Evolutionary conservation across 1,140 invertebrate species (phyloP), one percentile per base, ranked within the genome.

Genomic region (Drosophila aff.): DNA sequence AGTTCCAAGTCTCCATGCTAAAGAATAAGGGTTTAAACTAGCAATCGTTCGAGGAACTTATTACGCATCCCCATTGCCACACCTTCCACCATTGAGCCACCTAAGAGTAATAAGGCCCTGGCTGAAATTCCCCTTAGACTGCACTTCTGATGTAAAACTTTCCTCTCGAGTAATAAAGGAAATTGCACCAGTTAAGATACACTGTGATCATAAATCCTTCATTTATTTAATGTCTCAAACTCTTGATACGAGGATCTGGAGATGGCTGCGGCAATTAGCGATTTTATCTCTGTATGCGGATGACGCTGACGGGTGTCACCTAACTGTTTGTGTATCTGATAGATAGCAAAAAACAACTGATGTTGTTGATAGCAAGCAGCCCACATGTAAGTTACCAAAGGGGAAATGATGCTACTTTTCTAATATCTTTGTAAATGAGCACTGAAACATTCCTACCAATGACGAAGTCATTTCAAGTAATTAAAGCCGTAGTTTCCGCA

Each of bases 221-320:
- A 73, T 72, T 72, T 73, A 60, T 69, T 73, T 59, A 31, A 36
- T n/a, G 36, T 43, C 65, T 69, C 18, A 53, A 68, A 31, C 5
- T n/a, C 7, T 31, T 49, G 28, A 21, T n/a, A 23, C 21, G 33
- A 26, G n/a, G 5, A 67, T 49, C 33, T 49, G 21, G 11, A 49
- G 26, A 18, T 21, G 36, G 18, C 2, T 67, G 60, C 33, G 44
- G 16, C 6, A 66, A 38, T 41, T 13, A 67, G 36, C 23, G 36
- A 33, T 41, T 49, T 73, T 71, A 73, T 73, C 65, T 69, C 47
- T 33, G 43, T 43, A 33, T 36, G 43, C 63, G n/a, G 13, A 55
- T 67, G 40, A 71, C 40, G 43, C 33, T 38, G 44, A 33, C 65
- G 31, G 44, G 18, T 55, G 49, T 68, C 49, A 47, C 15, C 26